Conservation (phyloP, 2,888 invertebrate species). For the Andrena haemorrhoa region DNA sequence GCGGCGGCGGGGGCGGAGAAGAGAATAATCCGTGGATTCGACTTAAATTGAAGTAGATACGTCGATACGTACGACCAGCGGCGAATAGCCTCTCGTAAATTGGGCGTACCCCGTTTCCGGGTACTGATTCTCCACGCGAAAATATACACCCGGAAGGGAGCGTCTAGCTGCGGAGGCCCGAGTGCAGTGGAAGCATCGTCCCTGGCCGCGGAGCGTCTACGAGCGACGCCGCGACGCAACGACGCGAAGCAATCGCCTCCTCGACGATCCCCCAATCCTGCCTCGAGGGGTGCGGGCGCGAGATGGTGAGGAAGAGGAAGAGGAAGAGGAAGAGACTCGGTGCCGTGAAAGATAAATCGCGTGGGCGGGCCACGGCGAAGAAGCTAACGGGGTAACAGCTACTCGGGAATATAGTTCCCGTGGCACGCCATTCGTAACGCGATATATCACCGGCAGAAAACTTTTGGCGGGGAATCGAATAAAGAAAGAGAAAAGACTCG, state of each 20-base stretch:
- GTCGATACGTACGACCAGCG: conserved; percentile 40
- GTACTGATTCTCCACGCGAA: conserved; percentile 38
- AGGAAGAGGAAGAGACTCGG: conserved; percentile 34
- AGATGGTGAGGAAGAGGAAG: conserved; percentile 15
- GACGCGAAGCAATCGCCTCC: conserved; percentile 28
- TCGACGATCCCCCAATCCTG: conserved; percentile 1
- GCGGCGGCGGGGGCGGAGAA: background rate
- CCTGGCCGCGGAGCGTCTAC: background rate
- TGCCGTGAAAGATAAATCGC: conserved; percentile 74
- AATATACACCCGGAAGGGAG: conserved; percentile 60
- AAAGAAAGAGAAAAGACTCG: conserved; percentile 41
- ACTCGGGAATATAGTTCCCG: conserved; percentile 76
- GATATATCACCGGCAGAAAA: conserved; percentile 72
- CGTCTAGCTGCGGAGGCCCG: conserved; percentile 30
- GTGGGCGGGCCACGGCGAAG: conserved; percentile 72
- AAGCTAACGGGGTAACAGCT: conserved; percentile 77
- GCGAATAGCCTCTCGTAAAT: conserved; percentile 58
- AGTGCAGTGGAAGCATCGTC: conserved; percentile 35
- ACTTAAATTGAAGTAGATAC: conserved; percentile 49
- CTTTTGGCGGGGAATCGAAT: conserved; percentile 68
- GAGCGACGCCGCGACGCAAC: background rate
- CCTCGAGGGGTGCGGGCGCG: background rate
- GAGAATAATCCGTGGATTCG: conserved; percentile 41
- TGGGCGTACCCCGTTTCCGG: conserved; percentile 53
- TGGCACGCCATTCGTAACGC: conserved; percentile 76